Evolutionary conservation across 2,113 vertebrate species (phyloP).

Genomic region (Eira barbara): DNA sequence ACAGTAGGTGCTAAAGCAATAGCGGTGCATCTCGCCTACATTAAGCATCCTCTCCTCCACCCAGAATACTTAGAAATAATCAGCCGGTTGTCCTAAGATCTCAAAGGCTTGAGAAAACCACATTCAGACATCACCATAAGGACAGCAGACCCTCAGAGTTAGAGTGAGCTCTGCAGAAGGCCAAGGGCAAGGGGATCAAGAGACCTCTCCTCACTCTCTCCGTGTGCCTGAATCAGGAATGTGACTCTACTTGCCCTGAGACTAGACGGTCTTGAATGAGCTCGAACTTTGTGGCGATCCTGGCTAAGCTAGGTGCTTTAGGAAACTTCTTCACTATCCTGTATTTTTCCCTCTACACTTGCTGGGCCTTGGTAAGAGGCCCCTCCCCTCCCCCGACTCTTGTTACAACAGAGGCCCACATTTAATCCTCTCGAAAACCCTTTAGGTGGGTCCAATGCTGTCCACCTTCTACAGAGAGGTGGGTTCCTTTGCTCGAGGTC

Average conservation of each 20-base stretch:
- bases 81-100: not conserved
- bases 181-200: not conserved
- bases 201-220: not conserved
- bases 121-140: not conserved
- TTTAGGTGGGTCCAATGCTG: not conserved
- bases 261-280: not conserved
- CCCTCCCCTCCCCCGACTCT: not conserved
- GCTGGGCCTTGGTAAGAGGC: not conserved
- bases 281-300: not conserved
- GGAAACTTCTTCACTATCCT: rapidly evolving
- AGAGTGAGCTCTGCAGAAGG: not conserved
- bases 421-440: not conserved
- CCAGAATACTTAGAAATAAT: not conserved
- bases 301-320: not conserved
- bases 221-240: not conserved
- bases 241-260: not conserved
- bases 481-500: not conserved
- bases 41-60: not conserved
- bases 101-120: not conserved
- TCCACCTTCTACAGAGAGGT: not conserved
- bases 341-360: rapidly evolving
- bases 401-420: not conserved
- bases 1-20: not conserved
- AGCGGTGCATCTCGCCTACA: not conserved
- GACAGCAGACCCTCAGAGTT: not conserved